phyloP scores from a whole-genome alignment of 2,888 invertebrate species.

The Cetonia aurata region DNA sequence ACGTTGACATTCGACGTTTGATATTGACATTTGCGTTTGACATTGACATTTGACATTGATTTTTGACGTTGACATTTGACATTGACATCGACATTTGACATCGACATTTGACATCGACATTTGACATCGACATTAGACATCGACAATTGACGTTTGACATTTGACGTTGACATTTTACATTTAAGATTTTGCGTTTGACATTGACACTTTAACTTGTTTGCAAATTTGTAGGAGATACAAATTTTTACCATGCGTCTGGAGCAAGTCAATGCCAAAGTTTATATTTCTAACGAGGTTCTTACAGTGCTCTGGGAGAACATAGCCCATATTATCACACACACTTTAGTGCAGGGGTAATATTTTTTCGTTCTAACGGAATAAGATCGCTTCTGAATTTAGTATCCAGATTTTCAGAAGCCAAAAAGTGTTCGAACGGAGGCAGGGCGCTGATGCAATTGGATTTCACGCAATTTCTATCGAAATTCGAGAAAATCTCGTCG shows the following conservation, averaged over 20 bases:
- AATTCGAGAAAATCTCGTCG: conserved; percentile 88
- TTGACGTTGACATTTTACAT: too few relatives aligned
- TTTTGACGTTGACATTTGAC: too few relatives aligned
- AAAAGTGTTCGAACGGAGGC: conserved; percentile 96
- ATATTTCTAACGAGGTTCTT: conserved; percentile 78
- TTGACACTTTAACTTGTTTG: neutral
- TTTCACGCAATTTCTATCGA: conserved; percentile 93
- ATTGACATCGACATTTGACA: too few relatives aligned
- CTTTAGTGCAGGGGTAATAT: conserved; percentile 90
- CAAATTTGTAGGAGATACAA: conserved; percentile 73
- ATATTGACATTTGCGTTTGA: too few relatives aligned
- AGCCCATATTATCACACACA: conserved; percentile 86
- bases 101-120: neutral
- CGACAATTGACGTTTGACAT: too few relatives aligned
- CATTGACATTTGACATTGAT: neutral
- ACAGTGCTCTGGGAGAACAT: conserved; percentile 89
- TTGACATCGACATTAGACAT: too few relatives aligned
- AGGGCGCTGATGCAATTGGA: conserved; percentile 98
- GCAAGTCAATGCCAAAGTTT: conserved; percentile 77
- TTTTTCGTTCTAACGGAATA: neutral
- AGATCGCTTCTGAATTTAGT: neutral
- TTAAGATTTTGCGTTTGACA: too few relatives aligned
- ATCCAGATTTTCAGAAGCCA: conserved; percentile 83
- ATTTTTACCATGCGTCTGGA: conserved; percentile 83
- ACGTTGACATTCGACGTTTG: neutral